Percentiles rank a stretch among this genome's conserved stretches.
These are phyloP conservation scores for Hypolimnas misippus DNA, from an alignment of 2,888 invertebrate species.

Conservation along the genomic window DNA sequence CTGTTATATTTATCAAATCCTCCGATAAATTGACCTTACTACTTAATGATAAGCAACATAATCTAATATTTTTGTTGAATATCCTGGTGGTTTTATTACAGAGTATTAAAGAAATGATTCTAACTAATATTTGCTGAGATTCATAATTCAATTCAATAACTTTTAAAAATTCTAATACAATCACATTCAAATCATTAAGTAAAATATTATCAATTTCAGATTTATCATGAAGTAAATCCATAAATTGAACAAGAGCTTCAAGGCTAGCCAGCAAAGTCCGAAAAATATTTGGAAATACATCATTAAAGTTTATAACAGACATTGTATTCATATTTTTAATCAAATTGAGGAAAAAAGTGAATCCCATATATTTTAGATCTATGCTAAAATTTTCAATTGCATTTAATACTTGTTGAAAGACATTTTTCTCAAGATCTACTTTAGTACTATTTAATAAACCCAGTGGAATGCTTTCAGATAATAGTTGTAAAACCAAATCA, in stretches of 20 bases:
- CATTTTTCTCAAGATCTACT: constrained; percentile 45
- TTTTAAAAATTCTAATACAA: constrained; percentile 54
- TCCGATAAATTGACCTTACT: constrained; percentile 54
- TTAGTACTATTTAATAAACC: constrained; percentile 58
- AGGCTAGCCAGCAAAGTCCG: constrained; percentile 54
- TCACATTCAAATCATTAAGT: constrained; percentile 57
- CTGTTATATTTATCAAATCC: constrained; percentile 56
- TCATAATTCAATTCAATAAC: constrained; percentile 46
- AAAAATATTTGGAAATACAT: constrained; percentile 56
- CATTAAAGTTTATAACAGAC: constrained; percentile 55
- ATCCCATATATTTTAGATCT: constrained; percentile 63
- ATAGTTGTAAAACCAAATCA: constrained; percentile 62
- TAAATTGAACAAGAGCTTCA: constrained; percentile 59
- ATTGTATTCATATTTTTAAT: constrained; percentile 60
- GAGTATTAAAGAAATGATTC: constrained; percentile 60
- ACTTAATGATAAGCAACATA: constrained; percentile 61
- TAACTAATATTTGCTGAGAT: constrained; percentile 49
- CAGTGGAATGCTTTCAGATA: constrained; percentile 66
- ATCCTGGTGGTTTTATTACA: constrained; percentile 50
- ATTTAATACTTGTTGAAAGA: constrained; percentile 56
- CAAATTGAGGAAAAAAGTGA: constrained; percentile 66
- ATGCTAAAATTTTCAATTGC: constrained; percentile 66
- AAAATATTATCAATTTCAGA: constrained; percentile 56
- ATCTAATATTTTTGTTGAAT: constrained; percentile 60
- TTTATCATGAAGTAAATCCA: constrained; percentile 63